These are phyloP conservation scores for Cephus pulcher DNA, from an alignment of 2,888 invertebrate genomes.

Conservation along the genomic window DNA sequence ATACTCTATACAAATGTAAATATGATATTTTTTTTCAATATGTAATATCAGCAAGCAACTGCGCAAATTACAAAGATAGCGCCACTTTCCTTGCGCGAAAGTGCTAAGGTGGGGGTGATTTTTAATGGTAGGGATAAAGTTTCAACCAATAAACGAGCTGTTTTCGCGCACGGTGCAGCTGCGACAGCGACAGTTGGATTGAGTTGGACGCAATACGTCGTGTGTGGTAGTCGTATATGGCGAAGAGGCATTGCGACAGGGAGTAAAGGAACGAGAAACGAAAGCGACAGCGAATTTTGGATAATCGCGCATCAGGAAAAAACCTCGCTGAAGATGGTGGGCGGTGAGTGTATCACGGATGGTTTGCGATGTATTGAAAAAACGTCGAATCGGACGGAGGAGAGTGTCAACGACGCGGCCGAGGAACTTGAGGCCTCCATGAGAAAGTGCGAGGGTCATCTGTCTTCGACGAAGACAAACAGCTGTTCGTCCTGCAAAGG, in stretches of 20 bases:
- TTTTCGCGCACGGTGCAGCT: conserved; percentile 2
- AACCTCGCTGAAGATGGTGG: conserved; percentile 38
- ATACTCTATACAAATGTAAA: too few species aligned
- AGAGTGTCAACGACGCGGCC: conserved; percentile 8
- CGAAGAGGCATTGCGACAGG: not conserved
- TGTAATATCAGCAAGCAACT: too few species aligned
- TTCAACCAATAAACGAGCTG: not conserved
- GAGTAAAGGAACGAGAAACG: not conserved
- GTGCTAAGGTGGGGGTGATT: too few species aligned
- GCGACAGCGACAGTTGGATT: not conserved
- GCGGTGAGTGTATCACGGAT: conserved; percentile 29
- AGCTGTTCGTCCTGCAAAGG: conserved; percentile 52
- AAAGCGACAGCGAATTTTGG: not conserved
- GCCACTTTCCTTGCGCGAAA: too few species aligned
- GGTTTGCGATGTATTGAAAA: conserved; percentile 24
- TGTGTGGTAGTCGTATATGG: not conserved
- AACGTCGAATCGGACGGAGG: conserved; percentile 11
- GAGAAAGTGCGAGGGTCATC: conserved; percentile 47
- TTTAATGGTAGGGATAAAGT: too few species aligned
- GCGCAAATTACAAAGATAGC: too few species aligned
- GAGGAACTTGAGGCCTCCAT: conserved; percentile 4
- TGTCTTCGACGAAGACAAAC: conserved; percentile 47
- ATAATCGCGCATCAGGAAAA: conserved; percentile 4
- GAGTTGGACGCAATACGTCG: not conserved
- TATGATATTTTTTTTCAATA: too few species aligned